These are phyloP conservation scores for Apis mellifera DNA, from an alignment of 1,140 invertebrate species.

Conservation along the genomic window DNA sequence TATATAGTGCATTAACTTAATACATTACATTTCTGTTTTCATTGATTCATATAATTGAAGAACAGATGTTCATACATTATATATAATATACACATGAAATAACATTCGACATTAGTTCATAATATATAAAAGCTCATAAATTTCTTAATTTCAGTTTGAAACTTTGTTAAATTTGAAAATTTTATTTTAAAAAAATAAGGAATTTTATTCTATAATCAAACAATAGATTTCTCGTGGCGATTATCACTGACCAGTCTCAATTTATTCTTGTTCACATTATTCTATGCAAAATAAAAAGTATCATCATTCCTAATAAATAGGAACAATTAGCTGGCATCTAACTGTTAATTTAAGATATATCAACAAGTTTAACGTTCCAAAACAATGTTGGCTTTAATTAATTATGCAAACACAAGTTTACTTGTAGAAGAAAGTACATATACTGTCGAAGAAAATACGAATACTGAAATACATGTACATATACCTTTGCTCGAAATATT, in stretches of 20 bases:
- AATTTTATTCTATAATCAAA: no score
- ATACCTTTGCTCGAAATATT: constrained; percentile 15
- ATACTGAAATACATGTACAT: constrained; percentile 17
- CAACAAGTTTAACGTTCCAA: constrained; percentile 30
- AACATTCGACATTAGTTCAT: no score
- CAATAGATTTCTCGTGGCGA: background rate
- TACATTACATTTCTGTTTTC: no score
- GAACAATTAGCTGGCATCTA: constrained; percentile 25
- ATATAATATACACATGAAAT: no score
- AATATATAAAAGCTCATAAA: no score
- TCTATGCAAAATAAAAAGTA: constrained; percentile 24
- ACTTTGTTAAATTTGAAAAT: no score
- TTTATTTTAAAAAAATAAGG: no score
- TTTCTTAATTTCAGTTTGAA: no score
- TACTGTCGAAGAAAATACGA: no score
- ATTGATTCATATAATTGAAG: no score
- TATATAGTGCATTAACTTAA: no score
- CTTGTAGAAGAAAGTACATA: constrained; percentile 4
- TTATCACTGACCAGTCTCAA: constrained; percentile 56
- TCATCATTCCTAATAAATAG: constrained; percentile 50
- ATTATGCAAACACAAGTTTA: background rate
- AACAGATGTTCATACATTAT: no score
- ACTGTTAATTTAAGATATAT: constrained; percentile 23
- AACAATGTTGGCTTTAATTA: background rate
- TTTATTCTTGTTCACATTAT: constrained; percentile 7